Evolutionary conservation across 2,888 invertebrate genomes (phyloP).

Genomic region (Athrips mouffetella): DNA sequence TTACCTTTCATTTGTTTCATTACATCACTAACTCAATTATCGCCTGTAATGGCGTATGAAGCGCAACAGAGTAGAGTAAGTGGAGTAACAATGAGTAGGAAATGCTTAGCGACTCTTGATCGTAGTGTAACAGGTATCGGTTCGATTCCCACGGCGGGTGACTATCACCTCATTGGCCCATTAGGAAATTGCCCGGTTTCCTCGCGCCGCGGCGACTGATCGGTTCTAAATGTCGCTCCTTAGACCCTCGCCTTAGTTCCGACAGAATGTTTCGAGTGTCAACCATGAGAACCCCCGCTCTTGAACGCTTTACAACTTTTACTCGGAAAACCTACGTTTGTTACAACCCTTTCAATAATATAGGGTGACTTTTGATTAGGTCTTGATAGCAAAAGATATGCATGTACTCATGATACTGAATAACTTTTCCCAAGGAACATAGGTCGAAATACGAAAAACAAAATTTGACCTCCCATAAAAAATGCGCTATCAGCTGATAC

Average conservation of each 20-base stretch:
- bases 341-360: background rate
- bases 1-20: background rate
- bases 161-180: slow-evolving; percentile 60
- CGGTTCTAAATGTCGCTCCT: slow-evolving; percentile 51
- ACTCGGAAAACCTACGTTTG: slow-evolving; percentile 5
- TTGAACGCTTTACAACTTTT: background rate
- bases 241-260: slow-evolving; percentile 36
- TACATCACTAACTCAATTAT: background rate
- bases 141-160: slow-evolving; percentile 59
- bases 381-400: too few species aligned
- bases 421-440: too few species aligned
- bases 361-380: background rate
- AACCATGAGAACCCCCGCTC: slow-evolving; percentile 32
- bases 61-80: slow-evolving; percentile 1
- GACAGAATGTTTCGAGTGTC: slow-evolving; percentile 43
- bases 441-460: too few species aligned
- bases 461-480: too few species aligned
- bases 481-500: too few species aligned
- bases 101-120: slow-evolving; percentile 7
- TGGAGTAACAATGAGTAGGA: slow-evolving; percentile 12
- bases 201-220: slow-evolving; percentile 47
- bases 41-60: background rate
- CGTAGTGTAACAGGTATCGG: slow-evolving; percentile 39
- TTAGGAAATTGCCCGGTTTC: slow-evolving; percentile 59
- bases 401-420: too few species aligned